Evolutionary conservation across 1,140 invertebrate species (phyloP).

Genomic region (Drosophila rhopaloa): DNA sequence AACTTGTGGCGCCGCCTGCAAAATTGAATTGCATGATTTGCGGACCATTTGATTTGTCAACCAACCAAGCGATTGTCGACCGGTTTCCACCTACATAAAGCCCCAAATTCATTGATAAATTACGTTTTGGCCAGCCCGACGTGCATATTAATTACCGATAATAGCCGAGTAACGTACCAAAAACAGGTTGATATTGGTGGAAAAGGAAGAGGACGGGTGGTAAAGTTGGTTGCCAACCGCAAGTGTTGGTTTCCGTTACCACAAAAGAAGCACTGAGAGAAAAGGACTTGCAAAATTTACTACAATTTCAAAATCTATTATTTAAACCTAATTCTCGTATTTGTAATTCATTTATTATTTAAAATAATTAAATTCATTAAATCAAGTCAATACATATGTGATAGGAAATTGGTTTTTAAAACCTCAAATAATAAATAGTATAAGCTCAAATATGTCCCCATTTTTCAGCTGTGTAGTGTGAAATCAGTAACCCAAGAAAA

Average conservation of each 20-base stretch:
- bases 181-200: slow-evolving; percentile 37
- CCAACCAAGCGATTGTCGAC: slow-evolving; percentile 16
- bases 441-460: not conserved
- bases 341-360: too few relatives aligned
- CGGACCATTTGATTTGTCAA: slow-evolving; percentile 47
- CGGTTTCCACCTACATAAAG: slow-evolving; percentile 41
- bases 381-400: too few relatives aligned
- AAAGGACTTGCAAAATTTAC: not conserved
- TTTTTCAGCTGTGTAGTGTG: not conserved
- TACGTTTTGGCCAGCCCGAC: slow-evolving; percentile 10
- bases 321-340: too few relatives aligned
- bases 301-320: too few relatives aligned
- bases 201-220: not conserved
- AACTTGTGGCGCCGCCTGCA: slow-evolving; percentile 70
- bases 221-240: slow-evolving; percentile 9
- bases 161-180: slow-evolving; percentile 16
- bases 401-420: too few relatives aligned
- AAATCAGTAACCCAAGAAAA: slow-evolving; percentile 12
- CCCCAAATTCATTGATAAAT: slow-evolving; percentile 69
- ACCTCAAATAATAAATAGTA: not conserved
- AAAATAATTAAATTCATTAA: too few relatives aligned
- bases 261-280: slow-evolving; percentile 4
- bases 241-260: slow-evolving; percentile 9
- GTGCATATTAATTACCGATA: slow-evolving; percentile 48
- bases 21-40: slow-evolving; percentile 71